Evolutionary conservation across 2,113 vertebrate genomes (phyloP).

Genomic region (Vulpes vulpes): DNA sequence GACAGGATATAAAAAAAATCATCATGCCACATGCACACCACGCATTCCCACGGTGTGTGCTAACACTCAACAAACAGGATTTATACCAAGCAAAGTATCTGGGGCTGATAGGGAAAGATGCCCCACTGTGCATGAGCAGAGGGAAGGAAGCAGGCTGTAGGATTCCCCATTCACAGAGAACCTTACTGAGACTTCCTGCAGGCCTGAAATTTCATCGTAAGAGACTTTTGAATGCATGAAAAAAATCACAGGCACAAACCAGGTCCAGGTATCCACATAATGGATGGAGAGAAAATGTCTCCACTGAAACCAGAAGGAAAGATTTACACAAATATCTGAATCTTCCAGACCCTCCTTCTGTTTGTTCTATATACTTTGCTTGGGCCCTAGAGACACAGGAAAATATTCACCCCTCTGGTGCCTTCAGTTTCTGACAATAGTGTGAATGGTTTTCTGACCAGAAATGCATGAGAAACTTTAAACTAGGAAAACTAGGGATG

Average conservation of each 20-base stretch:
- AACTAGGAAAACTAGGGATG: not conserved
- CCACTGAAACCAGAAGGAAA: not conserved
- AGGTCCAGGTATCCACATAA: not conserved
- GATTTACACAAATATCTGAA: not conserved
- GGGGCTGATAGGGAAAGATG: not conserved
- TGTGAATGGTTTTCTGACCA: not conserved
- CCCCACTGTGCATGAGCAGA: not conserved
- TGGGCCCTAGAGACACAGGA: not conserved
- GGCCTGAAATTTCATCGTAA: not conserved
- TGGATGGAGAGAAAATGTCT: not conserved
- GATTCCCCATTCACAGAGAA: not conserved
- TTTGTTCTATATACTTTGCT: not conserved
- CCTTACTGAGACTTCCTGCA: not conserved
- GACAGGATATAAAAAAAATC: not conserved
- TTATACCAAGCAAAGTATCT: not conserved
- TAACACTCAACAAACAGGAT: not conserved
- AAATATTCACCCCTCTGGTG: not conserved
- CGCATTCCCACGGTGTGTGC: not conserved
- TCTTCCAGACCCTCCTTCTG: not conserved
- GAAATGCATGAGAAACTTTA: not conserved
- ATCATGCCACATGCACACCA: rapidly evolving
- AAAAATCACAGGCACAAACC: not conserved
- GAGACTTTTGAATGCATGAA: not conserved
- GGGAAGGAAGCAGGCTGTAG: not conserved
- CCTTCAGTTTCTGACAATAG: not conserved